Base-by-base conservation (phyloP, 1,140 invertebrate genomes). In the Drosophila mauritiana region DNA sequence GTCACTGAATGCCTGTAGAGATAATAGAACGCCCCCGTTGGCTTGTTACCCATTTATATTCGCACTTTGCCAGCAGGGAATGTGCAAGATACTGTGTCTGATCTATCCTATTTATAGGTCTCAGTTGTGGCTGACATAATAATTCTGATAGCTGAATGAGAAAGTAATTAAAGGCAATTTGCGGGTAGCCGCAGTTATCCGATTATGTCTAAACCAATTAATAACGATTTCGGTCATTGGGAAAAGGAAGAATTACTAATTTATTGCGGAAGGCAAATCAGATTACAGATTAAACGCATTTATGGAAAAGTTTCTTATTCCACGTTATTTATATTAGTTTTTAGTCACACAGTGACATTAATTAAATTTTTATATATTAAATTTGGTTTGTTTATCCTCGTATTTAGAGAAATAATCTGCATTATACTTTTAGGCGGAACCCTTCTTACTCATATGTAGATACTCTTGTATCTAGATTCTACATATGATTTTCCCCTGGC, bases 111-210 rank as follows among this genome's bases (percentile, higher is more conserved):
- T 69, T 69, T 70, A 69, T 70, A 48, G 45, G 27, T 36, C 25
- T 34, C 36, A 12, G 22, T 13, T 46, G 10, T 22, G n/a, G 25
- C 54, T 63, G 59, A 63, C 54, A 63, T 63, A 59, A 59, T 59
- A 12, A 20, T 7, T 12, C 27, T n/a, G 27, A 65, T 70, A 70
- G 22, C 42, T 48, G 22, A 65, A 69, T 31, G 15, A 5, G 48
- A 40, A 49, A 37, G 48, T 67, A 69, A 69, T 69, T 69, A 69
- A 54, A n/a, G 65, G 49, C 61, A 67, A 69, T 69, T 69, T 67
- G 65, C 22, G 61, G 17, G 40, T 52, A 13, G 46, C 31, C 20
- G 39, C 31, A 45, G 37, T 69, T 65, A 65, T 53, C 49, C 40
- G 64, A 57, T 70, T 70, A 70, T 36, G 36, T 36, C 34, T 70